Conservation (phyloP, 2,888 invertebrate genomes). For the Nasonovia ribisnigri region DNA sequence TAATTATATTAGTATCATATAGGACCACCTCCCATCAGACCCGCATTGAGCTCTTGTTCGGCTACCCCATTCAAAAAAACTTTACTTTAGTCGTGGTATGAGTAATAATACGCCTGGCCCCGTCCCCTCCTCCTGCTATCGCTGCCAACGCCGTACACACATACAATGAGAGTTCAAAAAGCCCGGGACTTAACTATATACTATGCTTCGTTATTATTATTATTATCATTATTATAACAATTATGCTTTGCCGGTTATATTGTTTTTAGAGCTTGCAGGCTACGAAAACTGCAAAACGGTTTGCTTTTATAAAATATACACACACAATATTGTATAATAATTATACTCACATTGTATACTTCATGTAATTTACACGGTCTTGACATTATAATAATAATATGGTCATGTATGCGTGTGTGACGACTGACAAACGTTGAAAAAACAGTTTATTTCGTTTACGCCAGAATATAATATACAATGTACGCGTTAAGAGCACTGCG, state of each 20-base stretch:
- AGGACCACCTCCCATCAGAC: background rate
- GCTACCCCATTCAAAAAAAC: background rate
- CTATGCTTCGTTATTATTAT: background rate
- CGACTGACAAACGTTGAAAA: constrained; percentile 5
- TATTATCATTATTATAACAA: constrained; percentile 30
- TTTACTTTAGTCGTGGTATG: background rate
- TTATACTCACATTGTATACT: background rate
- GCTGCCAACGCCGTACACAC: too few relatives aligned
- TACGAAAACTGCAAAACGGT: background rate
- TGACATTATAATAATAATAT: background rate
- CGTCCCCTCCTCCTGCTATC: background rate
- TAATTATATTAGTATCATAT: background rate
- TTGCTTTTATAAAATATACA: background rate
- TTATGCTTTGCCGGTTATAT: background rate
- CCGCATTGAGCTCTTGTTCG: background rate
- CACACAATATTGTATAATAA: background rate
- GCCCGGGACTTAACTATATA: constrained; percentile 29
- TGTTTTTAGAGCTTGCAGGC: background rate
- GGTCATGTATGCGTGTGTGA: background rate
- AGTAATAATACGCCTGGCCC: constrained; percentile 9
- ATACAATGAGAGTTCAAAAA: constrained; percentile 38
- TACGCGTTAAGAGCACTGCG: background rate
- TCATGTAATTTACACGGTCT: constrained; percentile 7
- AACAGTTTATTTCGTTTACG: constrained; percentile 12
- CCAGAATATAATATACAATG: background rate